A percentile compares a stretch with the other conserved stretches of the same genome.
These are phyloP conservation scores for Eupeodes corollae DNA, from an alignment of 1,140 invertebrate species.

Conservation along the genomic window DNA sequence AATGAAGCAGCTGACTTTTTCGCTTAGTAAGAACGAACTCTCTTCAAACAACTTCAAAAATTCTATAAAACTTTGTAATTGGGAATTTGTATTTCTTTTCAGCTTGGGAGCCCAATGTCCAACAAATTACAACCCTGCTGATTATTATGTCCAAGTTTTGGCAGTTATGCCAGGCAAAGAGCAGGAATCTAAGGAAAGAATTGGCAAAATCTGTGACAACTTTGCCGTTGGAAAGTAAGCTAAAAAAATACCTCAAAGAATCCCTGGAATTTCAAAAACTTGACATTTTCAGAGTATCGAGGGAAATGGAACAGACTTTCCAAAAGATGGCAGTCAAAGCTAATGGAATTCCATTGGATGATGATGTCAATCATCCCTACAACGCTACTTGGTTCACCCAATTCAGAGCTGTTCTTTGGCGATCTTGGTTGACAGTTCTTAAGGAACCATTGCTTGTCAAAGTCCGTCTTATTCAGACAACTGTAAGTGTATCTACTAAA, in stretches of 20 bases:
- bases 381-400: constrained; percentile 81
- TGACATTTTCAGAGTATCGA: constrained; percentile 26
- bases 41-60: background rate
- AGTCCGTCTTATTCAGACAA: constrained; percentile 77
- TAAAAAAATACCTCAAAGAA: background rate
- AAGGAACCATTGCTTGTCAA: constrained; percentile 84
- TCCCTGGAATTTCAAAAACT: background rate
- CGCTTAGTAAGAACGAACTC: background rate
- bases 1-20: constrained; percentile 51
- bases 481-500: constrained; percentile 49
- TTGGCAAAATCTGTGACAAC: constrained; percentile 66
- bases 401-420: constrained; percentile 79
- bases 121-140: constrained; percentile 88
- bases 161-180: constrained; percentile 78
- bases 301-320: constrained; percentile 37
- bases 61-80: background rate
- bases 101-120: constrained; percentile 67
- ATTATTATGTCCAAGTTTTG: constrained; percentile 86
- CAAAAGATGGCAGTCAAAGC: constrained; percentile 23
- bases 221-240: constrained; percentile 48
- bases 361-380: constrained; percentile 44
- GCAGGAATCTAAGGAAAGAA: constrained; percentile 56
- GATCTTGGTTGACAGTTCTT: constrained; percentile 75
- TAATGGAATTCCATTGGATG: constrained; percentile 33
- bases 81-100: too few species aligned